Conservation (phyloP, 2,113 vertebrate species). For the Felis chaus region DNA sequence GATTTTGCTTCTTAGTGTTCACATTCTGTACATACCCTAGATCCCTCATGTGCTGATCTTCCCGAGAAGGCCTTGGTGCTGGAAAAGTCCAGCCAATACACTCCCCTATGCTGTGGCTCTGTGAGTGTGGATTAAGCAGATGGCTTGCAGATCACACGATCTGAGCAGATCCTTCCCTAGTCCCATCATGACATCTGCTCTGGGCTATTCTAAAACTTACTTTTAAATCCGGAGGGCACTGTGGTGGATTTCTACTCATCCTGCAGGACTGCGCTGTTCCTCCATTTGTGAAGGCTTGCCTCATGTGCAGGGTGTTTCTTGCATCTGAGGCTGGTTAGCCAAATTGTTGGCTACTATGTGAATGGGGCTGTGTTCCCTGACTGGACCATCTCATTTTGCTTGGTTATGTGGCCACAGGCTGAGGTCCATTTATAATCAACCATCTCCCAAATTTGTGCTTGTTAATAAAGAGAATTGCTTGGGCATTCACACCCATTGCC, state of each 20-base stretch:
- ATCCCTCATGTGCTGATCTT: background rate
- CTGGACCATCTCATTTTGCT: background rate
- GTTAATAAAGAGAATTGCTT: background rate
- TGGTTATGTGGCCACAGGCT: background rate
- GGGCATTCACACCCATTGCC: background rate
- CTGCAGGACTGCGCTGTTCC: background rate
- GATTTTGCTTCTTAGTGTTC: slow-evolving; percentile 30
- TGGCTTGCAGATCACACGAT: background rate
- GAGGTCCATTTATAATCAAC: background rate
- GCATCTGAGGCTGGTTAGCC: background rate
- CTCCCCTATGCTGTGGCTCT: background rate
- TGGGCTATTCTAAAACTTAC: background rate
- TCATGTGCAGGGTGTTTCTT: background rate
- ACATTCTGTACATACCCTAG: background rate
- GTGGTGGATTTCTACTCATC: background rate
- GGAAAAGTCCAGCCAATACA: background rate
- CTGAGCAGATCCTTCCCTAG: background rate
- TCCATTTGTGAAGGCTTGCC: background rate
- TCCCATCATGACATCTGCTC: background rate
- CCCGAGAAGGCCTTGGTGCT: background rate
- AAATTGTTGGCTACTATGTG: background rate
- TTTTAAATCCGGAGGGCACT: background rate
- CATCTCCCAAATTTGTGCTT: background rate
- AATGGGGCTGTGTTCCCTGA: background rate
- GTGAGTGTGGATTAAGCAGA: background rate